phyloP scores from a whole-genome alignment of 2,888 invertebrate genomes.

The Rotaria socialis region DNA sequence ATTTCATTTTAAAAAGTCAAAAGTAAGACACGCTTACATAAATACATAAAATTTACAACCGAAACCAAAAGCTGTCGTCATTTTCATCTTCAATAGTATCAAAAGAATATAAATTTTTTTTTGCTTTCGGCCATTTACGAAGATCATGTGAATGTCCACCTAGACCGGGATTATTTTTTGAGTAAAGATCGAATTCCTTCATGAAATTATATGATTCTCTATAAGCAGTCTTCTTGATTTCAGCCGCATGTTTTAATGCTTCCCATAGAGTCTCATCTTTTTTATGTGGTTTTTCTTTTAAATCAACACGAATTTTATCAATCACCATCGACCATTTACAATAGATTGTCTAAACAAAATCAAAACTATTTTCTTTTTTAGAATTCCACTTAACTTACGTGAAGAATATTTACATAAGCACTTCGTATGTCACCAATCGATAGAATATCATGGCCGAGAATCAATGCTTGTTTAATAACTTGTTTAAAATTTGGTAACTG shows the following conservation, averaged over 20 bases:
- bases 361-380: too few species aligned
- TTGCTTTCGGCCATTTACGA: not conserved
- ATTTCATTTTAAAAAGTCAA: not conserved
- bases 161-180: not conserved
- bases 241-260: not conserved
- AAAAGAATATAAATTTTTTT: not conserved
- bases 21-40: not conserved
- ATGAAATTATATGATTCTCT: not conserved
- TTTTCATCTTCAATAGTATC: not conserved
- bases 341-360: not conserved
- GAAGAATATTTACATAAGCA: not conserved
- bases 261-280: not conserved
- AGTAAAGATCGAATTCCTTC: not conserved
- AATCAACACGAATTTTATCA: not conserved
- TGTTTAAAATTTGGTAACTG: slow-evolving; percentile 13
- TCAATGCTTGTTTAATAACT: slow-evolving; percentile 9
- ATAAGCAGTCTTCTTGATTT: not conserved
- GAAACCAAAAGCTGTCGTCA: not conserved
- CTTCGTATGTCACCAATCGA: not conserved
- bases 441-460: not conserved
- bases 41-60: not conserved
- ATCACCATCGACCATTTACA: not conserved
- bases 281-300: not conserved
- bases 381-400: not conserved
- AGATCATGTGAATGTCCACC: slow-evolving; percentile 22